These are phyloP conservation scores for Drosophila rufa DNA, from an alignment of 1,140 invertebrate genomes.

Conservation along the genomic window DNA sequence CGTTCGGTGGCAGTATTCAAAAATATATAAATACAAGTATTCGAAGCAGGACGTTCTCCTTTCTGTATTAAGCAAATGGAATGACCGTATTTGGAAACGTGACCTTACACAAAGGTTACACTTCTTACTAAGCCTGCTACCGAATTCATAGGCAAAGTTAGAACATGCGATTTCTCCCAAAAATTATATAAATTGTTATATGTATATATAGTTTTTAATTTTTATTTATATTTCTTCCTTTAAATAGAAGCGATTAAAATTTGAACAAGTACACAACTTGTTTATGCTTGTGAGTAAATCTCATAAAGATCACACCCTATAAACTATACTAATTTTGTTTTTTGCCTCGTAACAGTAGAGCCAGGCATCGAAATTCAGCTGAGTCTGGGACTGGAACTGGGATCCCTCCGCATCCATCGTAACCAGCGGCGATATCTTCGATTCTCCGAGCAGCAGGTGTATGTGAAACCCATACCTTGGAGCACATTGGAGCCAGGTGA, in stretches of 20 bases:
- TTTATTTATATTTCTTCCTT: no score
- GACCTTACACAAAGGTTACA: background rate
- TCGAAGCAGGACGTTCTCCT: background rate
- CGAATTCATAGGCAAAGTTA: no score
- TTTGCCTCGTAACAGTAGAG: background rate
- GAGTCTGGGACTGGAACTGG: background rate
- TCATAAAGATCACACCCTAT: no score
- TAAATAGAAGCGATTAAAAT: no score
- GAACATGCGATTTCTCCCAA: no score
- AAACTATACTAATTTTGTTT: background rate
- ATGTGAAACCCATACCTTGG: conserved; percentile 19
- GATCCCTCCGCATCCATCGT: conserved; percentile 12
- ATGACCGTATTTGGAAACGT: background rate
- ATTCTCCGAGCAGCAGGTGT: conserved; percentile 35
- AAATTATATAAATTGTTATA: no score
- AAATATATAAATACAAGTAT: conserved; percentile 23
- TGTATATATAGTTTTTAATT: no score
- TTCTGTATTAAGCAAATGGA: background rate
- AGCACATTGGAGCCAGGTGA: conserved; percentile 25
- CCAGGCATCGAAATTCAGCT: conserved; percentile 23
- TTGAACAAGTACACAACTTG: no score
- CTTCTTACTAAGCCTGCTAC: no score
- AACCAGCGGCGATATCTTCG: conserved; percentile 42
- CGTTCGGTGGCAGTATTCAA: background rate
- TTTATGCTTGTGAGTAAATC: no score